phyloP scores from a whole-genome alignment of 2,113 vertebrate genomes.

The Scortum barcoo region DNA sequence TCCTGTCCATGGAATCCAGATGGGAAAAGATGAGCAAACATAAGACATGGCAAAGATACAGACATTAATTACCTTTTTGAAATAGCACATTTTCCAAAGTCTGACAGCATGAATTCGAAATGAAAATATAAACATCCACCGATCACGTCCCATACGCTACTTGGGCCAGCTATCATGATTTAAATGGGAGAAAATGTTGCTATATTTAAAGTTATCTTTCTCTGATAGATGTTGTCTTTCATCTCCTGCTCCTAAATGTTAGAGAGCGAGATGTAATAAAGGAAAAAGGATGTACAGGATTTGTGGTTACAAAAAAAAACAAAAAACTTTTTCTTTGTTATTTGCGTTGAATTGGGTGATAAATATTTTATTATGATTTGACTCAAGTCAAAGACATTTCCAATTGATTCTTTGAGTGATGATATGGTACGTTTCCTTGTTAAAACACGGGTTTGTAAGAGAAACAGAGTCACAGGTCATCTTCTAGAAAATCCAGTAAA shows the following conservation, averaged over 20 bases:
- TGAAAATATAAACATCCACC: conserved; percentile 49
- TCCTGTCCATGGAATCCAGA: conserved; percentile 75
- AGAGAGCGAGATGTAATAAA: conserved; percentile 2
- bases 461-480: conserved; percentile 47
- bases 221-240: conserved; percentile 22
- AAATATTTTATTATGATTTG: background rate
- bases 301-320: conserved; percentile 3
- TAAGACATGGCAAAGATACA: conserved; percentile 61
- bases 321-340: background rate
- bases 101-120: conserved; percentile 56
- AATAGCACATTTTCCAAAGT: conserved; percentile 55
- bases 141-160: background rate
- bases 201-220: conserved; percentile 46
- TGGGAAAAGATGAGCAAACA: conserved; percentile 75
- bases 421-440: conserved; percentile 32
- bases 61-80: conserved; percentile 72
- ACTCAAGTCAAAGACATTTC: background rate
- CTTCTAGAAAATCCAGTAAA: conserved; percentile 50
- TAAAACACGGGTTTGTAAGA: conserved; percentile 33
- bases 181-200: conserved; percentile 12
- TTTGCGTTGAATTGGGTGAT: conserved; percentile 11
- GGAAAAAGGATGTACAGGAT: conserved; percentile 13
- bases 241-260: conserved; percentile 17
- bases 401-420: conserved; percentile 39
- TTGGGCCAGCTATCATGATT: conserved; percentile 25